Percentiles rank a stretch among this genome's conserved stretches.
phyloP scores from a whole-genome alignment of 2,888 invertebrate genomes.

The Pimpla rufipes region DNA sequence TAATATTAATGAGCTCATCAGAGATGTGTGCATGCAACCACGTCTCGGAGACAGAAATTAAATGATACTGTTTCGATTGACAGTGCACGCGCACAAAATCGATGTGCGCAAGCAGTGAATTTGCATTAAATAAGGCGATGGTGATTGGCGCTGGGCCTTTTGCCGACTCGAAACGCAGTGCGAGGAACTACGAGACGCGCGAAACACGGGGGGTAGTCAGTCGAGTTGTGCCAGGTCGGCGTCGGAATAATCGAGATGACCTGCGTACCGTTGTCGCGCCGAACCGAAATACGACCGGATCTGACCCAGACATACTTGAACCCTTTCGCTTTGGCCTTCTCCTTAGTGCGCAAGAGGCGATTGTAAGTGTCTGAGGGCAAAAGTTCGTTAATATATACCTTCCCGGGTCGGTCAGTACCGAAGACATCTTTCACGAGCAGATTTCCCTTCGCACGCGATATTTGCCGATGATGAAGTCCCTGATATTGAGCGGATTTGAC shows the following conservation, averaged over 20 bases:
- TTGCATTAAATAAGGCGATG: too few species aligned
- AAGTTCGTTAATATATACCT: conserved; percentile 16
- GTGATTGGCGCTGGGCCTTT: too few species aligned
- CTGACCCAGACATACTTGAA: conserved; percentile 28
- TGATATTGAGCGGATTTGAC: neutral
- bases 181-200: too few species aligned
- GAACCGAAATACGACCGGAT: neutral
- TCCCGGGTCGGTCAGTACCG: neutral
- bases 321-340: neutral
- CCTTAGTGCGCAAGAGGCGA: neutral
- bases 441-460: neutral
- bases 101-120: too few species aligned
- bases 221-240: too few species aligned
- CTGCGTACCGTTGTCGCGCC: neutral
- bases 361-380: neutral
- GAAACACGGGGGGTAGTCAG: too few species aligned
- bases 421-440: neutral
- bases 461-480: neutral
- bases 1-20: too few species aligned
- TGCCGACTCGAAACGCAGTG: too few species aligned
- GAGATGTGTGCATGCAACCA: too few species aligned
- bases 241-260: conserved; percentile 13
- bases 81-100: too few species aligned
- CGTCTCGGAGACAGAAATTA: too few species aligned
- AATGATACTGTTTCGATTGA: too few species aligned